phyloP scores from a whole-genome alignment of 2,797 vertebrate genomes.

The Sebastes cheni region DNA sequence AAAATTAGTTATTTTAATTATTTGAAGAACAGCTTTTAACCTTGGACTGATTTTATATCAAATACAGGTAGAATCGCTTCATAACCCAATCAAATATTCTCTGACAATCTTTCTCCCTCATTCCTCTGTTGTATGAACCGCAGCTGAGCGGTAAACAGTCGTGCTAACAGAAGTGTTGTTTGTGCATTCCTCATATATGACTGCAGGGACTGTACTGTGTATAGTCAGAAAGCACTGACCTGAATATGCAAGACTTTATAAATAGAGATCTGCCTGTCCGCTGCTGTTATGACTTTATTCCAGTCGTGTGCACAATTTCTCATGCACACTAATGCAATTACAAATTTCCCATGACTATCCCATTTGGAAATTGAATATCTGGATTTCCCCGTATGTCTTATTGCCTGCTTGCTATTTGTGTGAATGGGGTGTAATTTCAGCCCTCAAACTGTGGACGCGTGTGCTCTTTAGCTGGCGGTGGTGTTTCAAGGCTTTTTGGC shows the following conservation, averaged over 20 bases:
- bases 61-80: neutral
- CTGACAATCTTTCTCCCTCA: neutral
- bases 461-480: constrained; percentile 39
- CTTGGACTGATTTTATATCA: neutral
- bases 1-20: neutral
- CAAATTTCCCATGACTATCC: neutral
- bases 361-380: neutral
- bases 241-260: constrained; percentile 80
- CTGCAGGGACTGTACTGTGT: constrained; percentile 50
- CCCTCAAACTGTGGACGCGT: constrained; percentile 24
- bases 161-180: constrained; percentile 23
- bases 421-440: constrained; percentile 78
- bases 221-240: constrained; percentile 80
- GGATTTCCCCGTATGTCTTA: neutral
- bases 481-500: constrained; percentile 51
- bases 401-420: constrained; percentile 64
- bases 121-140: neutral
- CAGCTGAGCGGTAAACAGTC: constrained; percentile 29
- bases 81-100: neutral
- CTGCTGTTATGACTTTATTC: constrained; percentile 57
- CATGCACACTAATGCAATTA: neutral
- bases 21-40: neutral
- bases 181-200: constrained; percentile 53
- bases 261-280: constrained; percentile 76
- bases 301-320: constrained; percentile 57